Conservation (phyloP, 2,888 invertebrate genomes). For the Mesorhabditis belari region DNA sequence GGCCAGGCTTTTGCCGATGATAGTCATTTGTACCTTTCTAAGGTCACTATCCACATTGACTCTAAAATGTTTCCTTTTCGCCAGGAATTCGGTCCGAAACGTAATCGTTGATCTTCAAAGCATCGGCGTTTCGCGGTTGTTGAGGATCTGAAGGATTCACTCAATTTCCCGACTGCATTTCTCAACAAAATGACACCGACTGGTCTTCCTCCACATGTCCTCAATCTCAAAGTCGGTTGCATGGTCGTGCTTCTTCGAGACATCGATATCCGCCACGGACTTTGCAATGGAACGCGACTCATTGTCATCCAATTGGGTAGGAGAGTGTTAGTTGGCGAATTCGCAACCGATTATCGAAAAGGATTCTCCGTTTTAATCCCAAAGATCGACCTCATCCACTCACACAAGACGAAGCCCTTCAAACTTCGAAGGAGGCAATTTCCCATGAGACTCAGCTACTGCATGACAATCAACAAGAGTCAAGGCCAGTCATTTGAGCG, state of each 20-base stretch:
- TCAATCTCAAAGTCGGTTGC: not conserved
- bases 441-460: slow-evolving; percentile 18
- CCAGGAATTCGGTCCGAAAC: no score
- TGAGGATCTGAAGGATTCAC: not conserved
- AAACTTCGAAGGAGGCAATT: slow-evolving; percentile 38
- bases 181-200: slow-evolving; percentile 8
- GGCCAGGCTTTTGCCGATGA: not conserved
- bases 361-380: slow-evolving; percentile 2
- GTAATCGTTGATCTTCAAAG: no score
- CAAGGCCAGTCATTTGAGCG: slow-evolving; percentile 28
- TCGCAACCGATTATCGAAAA: not conserved
- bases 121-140: not conserved
- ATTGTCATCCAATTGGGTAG: not conserved
- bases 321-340: not conserved
- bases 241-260: slow-evolving; percentile 9
- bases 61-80: no score
- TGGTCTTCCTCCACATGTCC: slow-evolving; percentile 6
- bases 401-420: slow-evolving; percentile 41
- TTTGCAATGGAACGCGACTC: slow-evolving; percentile 3
- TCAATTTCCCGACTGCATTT: slow-evolving; percentile 4
- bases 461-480: slow-evolving; percentile 29
- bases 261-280: slow-evolving; percentile 3
- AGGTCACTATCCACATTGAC: not conserved
- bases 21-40: not conserved
- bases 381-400: not conserved